phyloP scores from a whole-genome alignment of 64 coral and sea anemone genomes.

The Orbicella faveolata region DNA sequence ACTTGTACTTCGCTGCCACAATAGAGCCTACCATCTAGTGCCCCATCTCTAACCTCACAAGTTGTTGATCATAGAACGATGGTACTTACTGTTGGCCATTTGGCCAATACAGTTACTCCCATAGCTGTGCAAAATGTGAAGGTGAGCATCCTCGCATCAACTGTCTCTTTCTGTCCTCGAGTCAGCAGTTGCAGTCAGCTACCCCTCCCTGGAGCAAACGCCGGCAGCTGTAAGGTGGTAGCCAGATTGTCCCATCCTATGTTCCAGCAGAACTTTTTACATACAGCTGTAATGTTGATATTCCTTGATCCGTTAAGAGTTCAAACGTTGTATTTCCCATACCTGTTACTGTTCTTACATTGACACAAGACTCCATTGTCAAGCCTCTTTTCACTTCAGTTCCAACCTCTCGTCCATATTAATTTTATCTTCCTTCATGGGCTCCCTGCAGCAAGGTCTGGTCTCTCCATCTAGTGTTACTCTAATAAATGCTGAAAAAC shows the following conservation, averaged over 20 bases:
- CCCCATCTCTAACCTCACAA: not conserved
- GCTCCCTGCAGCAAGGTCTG: not conserved
- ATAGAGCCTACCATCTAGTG: not conserved
- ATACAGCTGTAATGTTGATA: not conserved
- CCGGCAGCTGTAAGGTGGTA: not conserved
- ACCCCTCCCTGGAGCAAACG: not conserved
- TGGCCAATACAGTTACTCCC: not conserved
- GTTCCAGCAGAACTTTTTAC: not conserved
- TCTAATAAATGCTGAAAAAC: not conserved
- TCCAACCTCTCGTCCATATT: not conserved
- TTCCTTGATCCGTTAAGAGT: not conserved
- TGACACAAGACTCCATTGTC: not conserved
- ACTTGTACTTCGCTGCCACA: not conserved
- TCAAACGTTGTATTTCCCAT: not conserved
- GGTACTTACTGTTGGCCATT: not conserved
- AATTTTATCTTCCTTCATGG: not conserved
- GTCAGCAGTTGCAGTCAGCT: not conserved
- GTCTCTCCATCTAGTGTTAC: not conserved
- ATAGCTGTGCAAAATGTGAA: not conserved
- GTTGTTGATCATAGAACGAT: slow-evolving; percentile 7
- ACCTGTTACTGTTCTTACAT: not conserved
- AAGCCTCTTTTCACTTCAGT: not conserved
- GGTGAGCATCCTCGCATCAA: not conserved
- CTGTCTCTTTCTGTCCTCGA: too few species aligned
- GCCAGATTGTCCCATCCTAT: not conserved